Conservation (phyloP, 2,888 invertebrate genomes). For the Pollenia angustigena region DNA sequence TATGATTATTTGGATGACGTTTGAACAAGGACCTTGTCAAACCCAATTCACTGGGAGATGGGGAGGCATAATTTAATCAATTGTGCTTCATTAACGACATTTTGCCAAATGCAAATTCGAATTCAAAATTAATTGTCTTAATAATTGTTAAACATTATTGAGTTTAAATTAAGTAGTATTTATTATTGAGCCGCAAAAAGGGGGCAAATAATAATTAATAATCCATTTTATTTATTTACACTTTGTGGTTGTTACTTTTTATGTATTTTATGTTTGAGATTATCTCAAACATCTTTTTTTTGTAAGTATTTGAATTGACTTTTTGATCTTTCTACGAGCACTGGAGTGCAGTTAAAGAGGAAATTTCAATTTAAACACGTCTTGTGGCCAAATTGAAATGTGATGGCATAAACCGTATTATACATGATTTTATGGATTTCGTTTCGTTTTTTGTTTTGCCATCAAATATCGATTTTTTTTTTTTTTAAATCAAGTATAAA, state of each 20-base stretch:
- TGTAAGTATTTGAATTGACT: neutral
- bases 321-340: neutral
- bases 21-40: conserved; percentile 21
- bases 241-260: neutral
- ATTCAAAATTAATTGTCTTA: conserved; percentile 66
- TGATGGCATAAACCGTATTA: conserved; percentile 58
- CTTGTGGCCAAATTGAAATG: conserved; percentile 65
- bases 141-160: conserved; percentile 70
- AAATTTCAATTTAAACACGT: conserved; percentile 60
- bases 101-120: conserved; percentile 63
- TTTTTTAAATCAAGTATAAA: conserved; percentile 35
- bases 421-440: conserved; percentile 65
- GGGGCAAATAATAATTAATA: neutral
- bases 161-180: conserved; percentile 62
- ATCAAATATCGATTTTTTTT: conserved; percentile 39
- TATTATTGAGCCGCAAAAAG: conserved; percentile 1
- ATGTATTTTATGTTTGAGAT: neutral
- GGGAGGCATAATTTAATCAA: conserved; percentile 68
- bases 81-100: conserved; percentile 69
- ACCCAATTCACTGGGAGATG: conserved; percentile 3
- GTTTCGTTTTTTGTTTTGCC: conserved; percentile 21
- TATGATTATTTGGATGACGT: conserved; percentile 32
- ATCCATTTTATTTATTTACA: neutral
- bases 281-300: neutral
- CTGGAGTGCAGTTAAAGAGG: conserved; percentile 14